These are phyloP conservation scores for Bothrops jararaca DNA, from an alignment of 2,113 vertebrate species.

Conservation along the genomic window DNA sequence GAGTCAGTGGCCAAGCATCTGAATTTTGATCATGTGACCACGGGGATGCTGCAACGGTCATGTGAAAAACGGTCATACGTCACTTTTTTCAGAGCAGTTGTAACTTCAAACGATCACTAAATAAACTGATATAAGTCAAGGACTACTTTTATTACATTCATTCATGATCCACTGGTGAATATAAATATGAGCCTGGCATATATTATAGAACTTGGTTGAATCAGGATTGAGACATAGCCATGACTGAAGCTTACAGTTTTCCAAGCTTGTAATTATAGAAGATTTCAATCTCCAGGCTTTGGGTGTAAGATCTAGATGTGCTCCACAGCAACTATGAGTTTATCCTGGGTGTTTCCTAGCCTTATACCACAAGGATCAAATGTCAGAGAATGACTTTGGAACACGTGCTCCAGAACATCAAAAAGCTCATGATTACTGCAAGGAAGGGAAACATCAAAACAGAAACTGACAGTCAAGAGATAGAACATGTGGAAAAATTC, in stretches of 20 bases:
- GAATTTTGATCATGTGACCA: too few species aligned
- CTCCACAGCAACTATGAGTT: neutral
- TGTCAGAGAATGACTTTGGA: neutral
- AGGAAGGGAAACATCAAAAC: too few species aligned
- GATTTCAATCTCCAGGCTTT: neutral
- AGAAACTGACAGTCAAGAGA: too few species aligned
- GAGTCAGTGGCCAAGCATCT: too few species aligned
- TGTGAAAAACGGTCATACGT: too few species aligned
- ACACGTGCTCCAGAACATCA: neutral
- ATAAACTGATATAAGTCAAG: too few species aligned
- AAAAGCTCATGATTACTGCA: too few species aligned
- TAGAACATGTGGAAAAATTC: too few species aligned
- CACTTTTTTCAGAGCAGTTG: too few species aligned
- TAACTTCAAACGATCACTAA: too few species aligned
- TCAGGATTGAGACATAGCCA: neutral
- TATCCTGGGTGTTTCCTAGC: neutral
- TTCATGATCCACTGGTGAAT: neutral
- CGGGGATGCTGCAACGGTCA: too few species aligned
- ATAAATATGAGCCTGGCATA: neutral
- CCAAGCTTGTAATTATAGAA: neutral
- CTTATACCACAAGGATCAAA: too few species aligned
- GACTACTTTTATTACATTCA: neutral
- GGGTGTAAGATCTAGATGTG: neutral
- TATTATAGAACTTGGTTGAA: neutral
- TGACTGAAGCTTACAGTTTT: neutral